These are phyloP conservation scores for Zoroaster sp. DNA, from an alignment of 53 echinoderm and acorn worm species.

Conservation along the genomic window DNA sequence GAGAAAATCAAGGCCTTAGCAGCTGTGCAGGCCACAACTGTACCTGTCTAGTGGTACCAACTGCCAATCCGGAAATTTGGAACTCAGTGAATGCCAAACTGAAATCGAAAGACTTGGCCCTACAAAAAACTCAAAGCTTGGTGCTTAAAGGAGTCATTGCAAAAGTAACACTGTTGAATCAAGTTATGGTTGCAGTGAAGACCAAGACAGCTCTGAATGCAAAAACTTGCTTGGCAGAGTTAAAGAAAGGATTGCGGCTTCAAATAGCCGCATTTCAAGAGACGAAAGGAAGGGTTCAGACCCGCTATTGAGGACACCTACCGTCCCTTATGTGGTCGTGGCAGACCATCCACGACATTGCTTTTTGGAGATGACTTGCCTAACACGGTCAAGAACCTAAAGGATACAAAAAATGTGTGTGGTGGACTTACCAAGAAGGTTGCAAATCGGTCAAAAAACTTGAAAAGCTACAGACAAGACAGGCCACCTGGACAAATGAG, in stretches of 20 bases:
- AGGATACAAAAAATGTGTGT: background rate
- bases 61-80: background rate
- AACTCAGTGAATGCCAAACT: background rate
- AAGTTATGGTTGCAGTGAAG: background rate
- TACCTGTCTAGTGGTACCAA: background rate
- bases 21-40: background rate
- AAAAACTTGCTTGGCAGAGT: background rate
- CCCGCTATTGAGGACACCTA: background rate
- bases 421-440: background rate
- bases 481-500: background rate
- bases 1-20: background rate
- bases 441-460: background rate
- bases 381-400: background rate
- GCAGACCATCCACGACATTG: background rate
- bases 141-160: too few relatives aligned
- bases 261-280: constrained; percentile 1
- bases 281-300: background rate
- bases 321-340: background rate
- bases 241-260: background rate
- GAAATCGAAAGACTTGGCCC: background rate
- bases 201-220: background rate
- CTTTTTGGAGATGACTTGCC: background rate
- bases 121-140: background rate
- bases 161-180: background rate
- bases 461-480: background rate